Percentiles rank a stretch among this genome's conserved stretches.
These are phyloP conservation scores for Clistopyga incitator DNA, from an alignment of 2,888 invertebrate species.

Conservation along the genomic window DNA sequence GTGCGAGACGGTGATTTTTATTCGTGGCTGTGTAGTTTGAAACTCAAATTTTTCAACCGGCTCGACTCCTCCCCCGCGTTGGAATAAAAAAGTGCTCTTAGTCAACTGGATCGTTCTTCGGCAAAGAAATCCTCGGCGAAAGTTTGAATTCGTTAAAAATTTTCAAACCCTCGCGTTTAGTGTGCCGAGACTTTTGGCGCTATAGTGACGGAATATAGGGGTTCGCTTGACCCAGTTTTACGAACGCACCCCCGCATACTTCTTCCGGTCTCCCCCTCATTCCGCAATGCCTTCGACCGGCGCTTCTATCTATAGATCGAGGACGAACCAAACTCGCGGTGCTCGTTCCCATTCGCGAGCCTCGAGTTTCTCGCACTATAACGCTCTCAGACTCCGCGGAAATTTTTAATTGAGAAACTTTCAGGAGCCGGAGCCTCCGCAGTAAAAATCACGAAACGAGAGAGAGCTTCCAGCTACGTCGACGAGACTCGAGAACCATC, in stretches of 20 bases:
- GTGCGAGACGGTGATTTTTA: constrained; percentile 45
- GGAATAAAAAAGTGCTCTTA: constrained; percentile 49
- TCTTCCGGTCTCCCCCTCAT: constrained; percentile 23
- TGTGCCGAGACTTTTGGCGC: constrained; percentile 47
- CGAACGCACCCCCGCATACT: constrained; percentile 38
- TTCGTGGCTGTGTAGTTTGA: constrained; percentile 25
- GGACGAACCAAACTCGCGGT: constrained; percentile 40
- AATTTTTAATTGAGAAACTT: constrained; percentile 83
- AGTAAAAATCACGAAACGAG: constrained; percentile 58
- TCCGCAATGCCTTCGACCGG: constrained; percentile 35
- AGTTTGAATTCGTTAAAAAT: constrained; percentile 75
- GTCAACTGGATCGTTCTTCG: constrained; percentile 37
- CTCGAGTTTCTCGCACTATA: constrained; percentile 48
- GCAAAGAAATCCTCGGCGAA: constrained; percentile 60
- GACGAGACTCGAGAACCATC: constrained; percentile 58
- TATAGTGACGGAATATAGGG: constrained; percentile 68
- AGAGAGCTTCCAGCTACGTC: constrained; percentile 35
- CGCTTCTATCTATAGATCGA: constrained; percentile 36
- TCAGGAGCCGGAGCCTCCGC: constrained; percentile 66
- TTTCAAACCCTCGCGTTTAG: constrained; percentile 62
- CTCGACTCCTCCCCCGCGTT: constrained; percentile 24
- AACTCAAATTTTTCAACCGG: constrained; percentile 62
- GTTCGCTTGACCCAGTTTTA: constrained; percentile 63
- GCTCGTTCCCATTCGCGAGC: constrained; percentile 52
- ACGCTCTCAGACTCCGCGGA: constrained; percentile 63